Evolutionary conservation across 2,888 invertebrate species (phyloP), one percentile per base, ranked within the genome.

Genomic region (Anorthoa munda): DNA sequence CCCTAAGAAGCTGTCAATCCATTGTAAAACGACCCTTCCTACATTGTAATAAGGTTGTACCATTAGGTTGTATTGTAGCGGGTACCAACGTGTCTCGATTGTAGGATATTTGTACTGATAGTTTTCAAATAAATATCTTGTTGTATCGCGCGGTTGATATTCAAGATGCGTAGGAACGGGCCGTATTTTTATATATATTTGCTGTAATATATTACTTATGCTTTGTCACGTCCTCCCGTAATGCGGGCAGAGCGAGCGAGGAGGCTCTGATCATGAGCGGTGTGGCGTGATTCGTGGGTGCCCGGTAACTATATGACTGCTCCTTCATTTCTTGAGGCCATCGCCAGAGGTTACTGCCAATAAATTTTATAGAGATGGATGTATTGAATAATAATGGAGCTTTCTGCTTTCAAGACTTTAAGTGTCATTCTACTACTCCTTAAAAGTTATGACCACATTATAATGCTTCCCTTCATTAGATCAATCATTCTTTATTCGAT

Each of bases 111-210:
- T 83, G 77, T 86, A 81, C 85, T 84, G 86, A 84, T 86, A 81
- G 86, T 84, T 81, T 86, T 79, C 75, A 76, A 83, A 86, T 86
- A 85, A 86, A 85, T 86, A 86, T 82, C 82, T 86, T 68, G 72
- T 85, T 79, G 78, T 82, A 83, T 85, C 81, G 68, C 61, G 56
- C 65, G 61, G 72, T 86, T 86, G 79, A 79, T 86, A 86, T 86
- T 86, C 86, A 85, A 77, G 82, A 82, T 71, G 85, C 83, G 86
- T 85, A 79, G 73, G 58, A 65, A 67, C 64, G 79, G 79, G 51
- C 60, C 45, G 46, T 45, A 31, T 66, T 74, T 71, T 82, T 73
- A n/a, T 84, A 67, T 75, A 77, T 72, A 63, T 81, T 75, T 75
- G 48, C 51, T 68, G 51, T 56, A 56, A 18, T 61, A 65, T 75